Base-by-base conservation (phyloP, 1,140 invertebrate species). In the Formica selysi region DNA sequence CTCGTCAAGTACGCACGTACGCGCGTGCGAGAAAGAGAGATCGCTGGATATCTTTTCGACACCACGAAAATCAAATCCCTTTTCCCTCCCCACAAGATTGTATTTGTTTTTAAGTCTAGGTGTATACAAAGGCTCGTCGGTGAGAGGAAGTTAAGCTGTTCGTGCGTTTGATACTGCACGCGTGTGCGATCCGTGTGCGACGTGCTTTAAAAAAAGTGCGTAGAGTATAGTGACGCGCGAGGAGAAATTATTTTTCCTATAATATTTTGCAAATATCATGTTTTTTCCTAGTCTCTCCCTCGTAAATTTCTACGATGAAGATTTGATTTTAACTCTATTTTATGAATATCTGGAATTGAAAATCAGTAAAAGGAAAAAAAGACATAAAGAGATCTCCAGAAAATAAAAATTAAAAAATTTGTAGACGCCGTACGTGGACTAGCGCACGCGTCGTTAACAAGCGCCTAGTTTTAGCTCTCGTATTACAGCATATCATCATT, bases 401-500 rank as follows among this genome's bases (percentile, higher is more conserved):
- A 54, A n/a, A 85, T 57, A 32, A 62, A 51, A 51, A 19, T 71
- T 22, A 74, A 57, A 85, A 57, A 65, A 22, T 1, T 26, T 57
- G 26, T 74, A 54, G 59, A 88, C 54, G 73, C 41, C 29, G 48
- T 57, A 51, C 76, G 44, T 44, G 73, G 74, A 85, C 59, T 61
- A 13, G 41, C 13, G 61, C 44, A 62, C 76, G 87, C 76, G 76
- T 74, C 76, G 59, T 80, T 74, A 22, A 70, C 64, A 59, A 89
- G 80, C 78, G 71, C 38, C 59, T 90, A 90, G 88, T 36, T 85
- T 78, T 90, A 88, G 83, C 81, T 86, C 73, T 87, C 78, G 79
- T 81, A 90, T 92, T 83, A 88, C 88, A 89, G 87, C 92, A 93
- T 93, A 94, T 94, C 92, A 93, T 92, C 88, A 88, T 92, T 87